Conservation (phyloP, 2,888 invertebrate genomes). For the Brachyopa scutellaris region DNA sequence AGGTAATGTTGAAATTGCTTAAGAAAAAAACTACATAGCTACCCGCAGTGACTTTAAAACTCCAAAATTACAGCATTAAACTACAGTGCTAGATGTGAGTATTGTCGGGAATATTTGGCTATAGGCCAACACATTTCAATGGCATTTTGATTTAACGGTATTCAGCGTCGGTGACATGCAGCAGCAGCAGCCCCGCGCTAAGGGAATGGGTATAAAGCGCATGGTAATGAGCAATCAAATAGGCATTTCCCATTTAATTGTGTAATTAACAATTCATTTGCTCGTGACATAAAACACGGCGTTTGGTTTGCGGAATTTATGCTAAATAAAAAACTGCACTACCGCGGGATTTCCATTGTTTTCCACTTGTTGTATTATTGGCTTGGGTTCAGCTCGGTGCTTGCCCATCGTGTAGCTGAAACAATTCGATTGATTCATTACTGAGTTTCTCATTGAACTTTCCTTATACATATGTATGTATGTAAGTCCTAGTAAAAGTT, state of each 20-base stretch:
- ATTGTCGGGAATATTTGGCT: conserved; percentile 58
- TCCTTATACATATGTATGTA: too few relatives aligned
- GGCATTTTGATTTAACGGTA: conserved; percentile 69
- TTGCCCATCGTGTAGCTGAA: conserved; percentile 29
- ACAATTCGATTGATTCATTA: conserved; percentile 67
- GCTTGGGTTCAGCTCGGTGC: conserved; percentile 1
- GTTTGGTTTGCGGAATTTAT: conserved; percentile 69
- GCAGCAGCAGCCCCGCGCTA: conserved; percentile 3
- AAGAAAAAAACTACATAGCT: neutral
- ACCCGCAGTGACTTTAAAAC: conserved; percentile 13
- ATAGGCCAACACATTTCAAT: conserved; percentile 59
- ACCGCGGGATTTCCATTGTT: conserved; percentile 52
- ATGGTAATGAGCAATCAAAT: conserved; percentile 70
- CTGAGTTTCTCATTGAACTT: conserved; percentile 14
- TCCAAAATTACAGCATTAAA: conserved; percentile 29
- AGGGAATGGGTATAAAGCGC: conserved; percentile 50
- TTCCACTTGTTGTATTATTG: conserved; percentile 61
- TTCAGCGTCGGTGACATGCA: conserved; percentile 64
- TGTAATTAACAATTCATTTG: conserved; percentile 73
- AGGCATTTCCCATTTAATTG: conserved; percentile 72
- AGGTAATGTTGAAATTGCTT: conserved; percentile 18
- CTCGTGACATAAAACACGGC: conserved; percentile 70
- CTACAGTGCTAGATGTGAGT: conserved; percentile 46
- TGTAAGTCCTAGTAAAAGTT: too few relatives aligned
- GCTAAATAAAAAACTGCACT: conserved; percentile 49